phyloP scores from a whole-genome alignment of 1,140 invertebrate genomes.

The Acyrthosiphon pisum region DNA sequence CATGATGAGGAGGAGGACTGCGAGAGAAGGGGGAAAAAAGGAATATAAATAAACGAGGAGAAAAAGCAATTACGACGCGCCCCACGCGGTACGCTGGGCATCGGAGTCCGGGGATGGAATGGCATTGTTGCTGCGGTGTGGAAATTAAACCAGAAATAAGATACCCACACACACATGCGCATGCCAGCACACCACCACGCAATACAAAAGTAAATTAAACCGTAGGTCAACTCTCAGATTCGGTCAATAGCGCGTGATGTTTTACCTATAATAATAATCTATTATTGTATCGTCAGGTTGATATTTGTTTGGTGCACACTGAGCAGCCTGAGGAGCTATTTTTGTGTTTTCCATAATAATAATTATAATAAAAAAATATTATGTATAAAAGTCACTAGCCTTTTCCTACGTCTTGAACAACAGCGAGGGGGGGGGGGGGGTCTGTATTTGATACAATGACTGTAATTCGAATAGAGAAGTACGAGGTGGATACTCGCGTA shows the following conservation, averaged over 20 bases:
- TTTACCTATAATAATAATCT: background rate
- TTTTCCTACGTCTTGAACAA: background rate
- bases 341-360: background rate
- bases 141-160: conserved; percentile 40
- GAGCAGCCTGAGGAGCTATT: background rate
- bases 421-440: too few relatives aligned
- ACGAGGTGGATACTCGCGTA: too few relatives aligned
- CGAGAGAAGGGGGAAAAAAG: background rate
- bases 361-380: background rate
- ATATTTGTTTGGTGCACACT: too few relatives aligned
- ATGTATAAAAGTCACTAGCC: background rate
- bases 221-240: background rate
- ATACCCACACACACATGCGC: background rate
- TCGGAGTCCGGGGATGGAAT: conserved; percentile 9
- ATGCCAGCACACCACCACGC: too few relatives aligned
- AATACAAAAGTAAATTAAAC: conserved; percentile 26
- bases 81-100: background rate
- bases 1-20: too few relatives aligned
- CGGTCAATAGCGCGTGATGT: background rate
- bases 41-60: background rate
- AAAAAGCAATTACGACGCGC: conserved; percentile 31
- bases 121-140: background rate
- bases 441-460: too few relatives aligned
- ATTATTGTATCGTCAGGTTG: background rate
- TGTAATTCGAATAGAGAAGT: too few relatives aligned